These are phyloP conservation scores for Allophyes oxyacanthae DNA, from an alignment of 2,888 invertebrate species.

Conservation along the genomic window DNA sequence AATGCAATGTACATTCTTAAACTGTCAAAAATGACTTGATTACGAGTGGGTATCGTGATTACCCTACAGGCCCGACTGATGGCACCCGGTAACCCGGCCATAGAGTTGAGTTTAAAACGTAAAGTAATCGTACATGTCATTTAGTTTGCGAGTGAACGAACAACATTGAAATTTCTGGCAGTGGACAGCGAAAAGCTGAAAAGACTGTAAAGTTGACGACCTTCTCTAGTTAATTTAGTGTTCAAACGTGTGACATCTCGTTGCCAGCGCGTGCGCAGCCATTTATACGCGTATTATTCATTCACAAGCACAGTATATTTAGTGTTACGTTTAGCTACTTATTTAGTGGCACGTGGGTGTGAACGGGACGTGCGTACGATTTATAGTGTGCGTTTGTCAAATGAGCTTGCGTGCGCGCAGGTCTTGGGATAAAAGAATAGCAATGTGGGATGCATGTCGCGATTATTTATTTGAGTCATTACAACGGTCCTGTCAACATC, in stretches of 20 bases:
- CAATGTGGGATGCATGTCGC: slow-evolving; percentile 1
- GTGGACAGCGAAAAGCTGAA: not conserved
- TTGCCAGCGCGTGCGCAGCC: slow-evolving; percentile 42
- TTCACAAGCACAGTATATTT: slow-evolving; percentile 50
- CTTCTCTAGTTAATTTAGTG: slow-evolving; percentile 23
- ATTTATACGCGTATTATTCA: slow-evolving; percentile 52
- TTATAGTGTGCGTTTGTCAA: slow-evolving; percentile 43
- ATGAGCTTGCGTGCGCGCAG: slow-evolving; percentile 30
- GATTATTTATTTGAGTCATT: slow-evolving; percentile 10
- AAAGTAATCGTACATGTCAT: too few species aligned
- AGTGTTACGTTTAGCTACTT: slow-evolving; percentile 33
- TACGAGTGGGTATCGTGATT: too few species aligned
- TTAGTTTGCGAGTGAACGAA: too few species aligned
- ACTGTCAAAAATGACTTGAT: too few species aligned
- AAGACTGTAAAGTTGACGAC: slow-evolving; percentile 17
- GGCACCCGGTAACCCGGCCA: too few species aligned
- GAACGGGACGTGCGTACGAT: slow-evolving; percentile 30
- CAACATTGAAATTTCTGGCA: too few species aligned
- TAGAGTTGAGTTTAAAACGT: too few species aligned
- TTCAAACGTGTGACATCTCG: slow-evolving; percentile 41
- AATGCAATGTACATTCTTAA: too few species aligned
- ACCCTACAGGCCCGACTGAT: too few species aligned
- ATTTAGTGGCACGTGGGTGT: slow-evolving; percentile 30
- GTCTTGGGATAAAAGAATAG: slow-evolving; percentile 14
- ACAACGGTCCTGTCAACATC: too few species aligned